Evolutionary conservation across 2,888 invertebrate species (phyloP).

Genomic region (Pachycephus smyrnensis): DNA sequence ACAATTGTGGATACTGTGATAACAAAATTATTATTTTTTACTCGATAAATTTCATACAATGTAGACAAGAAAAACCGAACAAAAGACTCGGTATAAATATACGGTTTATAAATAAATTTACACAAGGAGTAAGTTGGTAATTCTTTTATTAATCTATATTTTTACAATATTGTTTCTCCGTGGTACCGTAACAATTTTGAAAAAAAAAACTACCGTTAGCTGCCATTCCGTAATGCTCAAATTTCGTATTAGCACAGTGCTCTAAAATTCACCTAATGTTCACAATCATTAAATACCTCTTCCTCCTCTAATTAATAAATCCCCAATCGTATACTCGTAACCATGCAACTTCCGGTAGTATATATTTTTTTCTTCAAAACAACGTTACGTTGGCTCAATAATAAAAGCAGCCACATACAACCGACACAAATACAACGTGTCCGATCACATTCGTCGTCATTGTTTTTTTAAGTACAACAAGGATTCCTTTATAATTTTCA

Average conservation of each 20-base stretch:
- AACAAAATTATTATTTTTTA: background rate
- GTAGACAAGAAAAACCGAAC: background rate
- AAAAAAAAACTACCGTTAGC: constrained; percentile 33
- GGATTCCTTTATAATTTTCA: background rate
- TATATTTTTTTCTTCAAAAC: constrained; percentile 27
- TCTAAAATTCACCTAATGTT: constrained; percentile 5
- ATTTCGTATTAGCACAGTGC: constrained; percentile 12
- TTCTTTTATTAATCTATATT: constrained; percentile 34
- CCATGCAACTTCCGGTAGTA: no score
- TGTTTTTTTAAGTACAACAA: background rate
- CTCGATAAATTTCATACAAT: background rate
- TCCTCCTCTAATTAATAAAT: background rate
- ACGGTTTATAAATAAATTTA: background rate
- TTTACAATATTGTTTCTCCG: constrained; percentile 26
- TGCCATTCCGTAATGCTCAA: background rate
- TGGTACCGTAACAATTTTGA: constrained; percentile 27
- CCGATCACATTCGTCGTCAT: constrained; percentile 34
- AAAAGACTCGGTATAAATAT: background rate
- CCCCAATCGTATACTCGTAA: background rate
- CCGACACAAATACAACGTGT: constrained; percentile 28
- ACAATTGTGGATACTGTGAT: background rate
- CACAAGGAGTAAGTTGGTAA: background rate
- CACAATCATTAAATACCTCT: background rate
- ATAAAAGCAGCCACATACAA: constrained; percentile 29
- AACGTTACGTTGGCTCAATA: constrained; percentile 30